These are phyloP conservation scores for Parazoanthus swiftii DNA, from an alignment of 92 coral and sea anemone genomes.

Conservation along the genomic window DNA sequence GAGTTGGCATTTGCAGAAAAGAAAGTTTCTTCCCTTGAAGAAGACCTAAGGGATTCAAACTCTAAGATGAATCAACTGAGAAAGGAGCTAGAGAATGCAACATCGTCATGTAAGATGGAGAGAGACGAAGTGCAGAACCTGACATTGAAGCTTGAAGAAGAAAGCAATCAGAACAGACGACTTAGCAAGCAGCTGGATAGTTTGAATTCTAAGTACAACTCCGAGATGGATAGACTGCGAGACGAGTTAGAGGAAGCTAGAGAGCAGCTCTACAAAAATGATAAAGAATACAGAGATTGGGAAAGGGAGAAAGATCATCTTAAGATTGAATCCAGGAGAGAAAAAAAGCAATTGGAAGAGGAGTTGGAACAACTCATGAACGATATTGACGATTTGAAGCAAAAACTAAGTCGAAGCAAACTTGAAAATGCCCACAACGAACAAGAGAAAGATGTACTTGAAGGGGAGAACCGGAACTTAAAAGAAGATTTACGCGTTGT, in stretches of 20 bases:
- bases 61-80: conserved; percentile 42
- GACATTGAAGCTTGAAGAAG: conserved; percentile 51
- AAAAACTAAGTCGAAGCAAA: conserved; percentile 38
- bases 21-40: conserved; percentile 48
- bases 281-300: conserved; percentile 57
- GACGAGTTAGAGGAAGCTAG: conserved; percentile 63
- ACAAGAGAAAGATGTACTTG: conserved; percentile 4
- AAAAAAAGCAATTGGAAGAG: conserved; percentile 63
- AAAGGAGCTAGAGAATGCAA: conserved; percentile 28
- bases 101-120: neutral
- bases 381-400: conserved; percentile 57
- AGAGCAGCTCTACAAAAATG: conserved; percentile 54
- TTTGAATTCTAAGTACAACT: conserved; percentile 19
- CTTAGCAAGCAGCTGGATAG: conserved; percentile 49
- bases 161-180: conserved; percentile 34
- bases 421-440: conserved; percentile 7
- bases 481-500: conserved; percentile 9
- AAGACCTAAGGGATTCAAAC: conserved; percentile 47
- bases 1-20: conserved; percentile 49
- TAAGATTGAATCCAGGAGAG: conserved; percentile 61
- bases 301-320: conserved; percentile 45
- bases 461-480: conserved; percentile 15
- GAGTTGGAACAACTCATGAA: conserved; percentile 63
- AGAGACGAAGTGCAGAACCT: conserved; percentile 44
- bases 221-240: conserved; percentile 56